Evolutionary conservation across 2,113 vertebrate genomes (phyloP).

Genomic region (Aramus guarauna): DNA sequence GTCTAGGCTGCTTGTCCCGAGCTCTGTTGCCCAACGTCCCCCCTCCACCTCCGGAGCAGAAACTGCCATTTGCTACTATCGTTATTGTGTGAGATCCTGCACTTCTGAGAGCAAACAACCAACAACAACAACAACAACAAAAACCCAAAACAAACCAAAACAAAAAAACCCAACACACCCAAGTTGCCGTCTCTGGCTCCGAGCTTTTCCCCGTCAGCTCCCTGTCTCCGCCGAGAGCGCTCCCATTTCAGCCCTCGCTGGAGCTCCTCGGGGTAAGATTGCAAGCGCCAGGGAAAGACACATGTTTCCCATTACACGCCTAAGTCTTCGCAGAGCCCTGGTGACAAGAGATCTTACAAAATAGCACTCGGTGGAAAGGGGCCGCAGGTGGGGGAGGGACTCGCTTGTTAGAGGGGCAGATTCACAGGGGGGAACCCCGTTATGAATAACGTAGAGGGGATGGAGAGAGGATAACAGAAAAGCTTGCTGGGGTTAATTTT

Average conservation of each 20-base stretch:
- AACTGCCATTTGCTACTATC: background rate
- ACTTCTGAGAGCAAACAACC: background rate
- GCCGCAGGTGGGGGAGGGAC: background rate
- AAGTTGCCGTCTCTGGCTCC: background rate
- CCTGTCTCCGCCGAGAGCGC: background rate
- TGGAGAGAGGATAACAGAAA: background rate
- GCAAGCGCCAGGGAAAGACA: slow-evolving; percentile 30
- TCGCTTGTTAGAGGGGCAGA: background rate
- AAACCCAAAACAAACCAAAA: too few relatives aligned
- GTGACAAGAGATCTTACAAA: slow-evolving; percentile 52
- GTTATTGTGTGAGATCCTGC: background rate
- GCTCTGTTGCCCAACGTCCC: background rate
- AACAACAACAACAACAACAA: background rate
- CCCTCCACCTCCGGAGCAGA: background rate
- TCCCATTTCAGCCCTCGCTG: slow-evolving; percentile 20
- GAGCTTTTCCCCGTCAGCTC: background rate
- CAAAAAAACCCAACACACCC: background rate
- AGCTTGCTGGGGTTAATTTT: background rate
- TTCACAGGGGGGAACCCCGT: background rate
- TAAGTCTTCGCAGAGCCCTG: slow-evolving; percentile 7
- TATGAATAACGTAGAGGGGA: background rate
- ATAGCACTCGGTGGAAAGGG: background rate
- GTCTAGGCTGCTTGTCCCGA: background rate
- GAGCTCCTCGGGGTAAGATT: slow-evolving; percentile 25
- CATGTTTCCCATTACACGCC: slow-evolving; percentile 50